A percentile compares a stretch with the other conserved stretches of the same genome.
Conservation (phyloP, 2,888 invertebrate species). For the Pterobdella sp. region DNA sequence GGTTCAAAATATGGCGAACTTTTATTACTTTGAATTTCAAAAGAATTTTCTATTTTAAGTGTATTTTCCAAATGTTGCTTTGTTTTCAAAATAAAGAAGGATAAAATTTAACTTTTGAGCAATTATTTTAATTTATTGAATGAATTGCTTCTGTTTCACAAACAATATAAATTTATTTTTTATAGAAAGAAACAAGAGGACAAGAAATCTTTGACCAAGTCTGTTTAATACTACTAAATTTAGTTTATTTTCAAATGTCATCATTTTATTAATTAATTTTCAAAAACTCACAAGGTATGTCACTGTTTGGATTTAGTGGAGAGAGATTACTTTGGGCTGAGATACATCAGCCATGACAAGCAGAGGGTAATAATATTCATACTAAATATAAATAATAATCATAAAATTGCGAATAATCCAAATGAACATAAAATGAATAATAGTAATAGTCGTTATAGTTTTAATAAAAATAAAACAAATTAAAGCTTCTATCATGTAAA, state of each 20-base stretch:
- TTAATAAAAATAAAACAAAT: neutral
- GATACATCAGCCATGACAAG: conserved; percentile 82
- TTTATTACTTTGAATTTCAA: neutral
- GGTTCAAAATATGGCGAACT: conserved; percentile 38
- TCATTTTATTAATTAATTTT: no score
- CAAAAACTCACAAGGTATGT: no score
- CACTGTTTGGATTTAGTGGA: conserved; percentile 85
- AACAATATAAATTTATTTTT: conserved; percentile 40
- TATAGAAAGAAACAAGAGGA: conserved; percentile 79
- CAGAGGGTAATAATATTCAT: conserved; percentile 88
- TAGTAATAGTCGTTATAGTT: no score
- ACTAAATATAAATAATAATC: no score
- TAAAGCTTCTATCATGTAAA: neutral
- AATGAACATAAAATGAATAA: no score
- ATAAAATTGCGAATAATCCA: no score
- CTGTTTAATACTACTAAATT: no score
- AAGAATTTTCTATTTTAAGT: neutral
- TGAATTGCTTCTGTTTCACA: neutral
- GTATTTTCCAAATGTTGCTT: conserved; percentile 7
- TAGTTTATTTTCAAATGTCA: no score
- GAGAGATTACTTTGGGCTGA: conserved; percentile 89
- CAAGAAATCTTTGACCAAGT: conserved; percentile 81
- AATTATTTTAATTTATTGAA: neutral
- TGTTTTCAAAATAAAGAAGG: neutral
- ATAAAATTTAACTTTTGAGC: neutral